Base-by-base conservation (phyloP, 2,888 invertebrate species). In the Drosophila meridionalis region DNA sequence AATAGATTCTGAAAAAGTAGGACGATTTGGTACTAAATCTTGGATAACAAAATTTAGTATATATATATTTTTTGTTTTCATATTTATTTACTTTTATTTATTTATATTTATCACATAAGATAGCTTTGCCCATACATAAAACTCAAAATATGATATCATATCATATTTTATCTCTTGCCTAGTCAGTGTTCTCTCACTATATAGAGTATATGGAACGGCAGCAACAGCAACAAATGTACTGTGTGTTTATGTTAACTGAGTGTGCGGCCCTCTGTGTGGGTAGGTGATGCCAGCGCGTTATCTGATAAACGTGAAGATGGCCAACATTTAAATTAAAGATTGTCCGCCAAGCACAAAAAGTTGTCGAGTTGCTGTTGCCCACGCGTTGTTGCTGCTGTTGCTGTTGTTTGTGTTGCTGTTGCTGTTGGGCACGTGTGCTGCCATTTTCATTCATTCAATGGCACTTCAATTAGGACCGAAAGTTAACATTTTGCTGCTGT, bases 261-360 rank as follows among this genome's bases (percentile, higher is more conserved):
- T 38, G 55, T 55, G 55, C 8, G 55, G 4, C 8, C 28, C 5
- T 34, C 8, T 58, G 20, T 20, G 32, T 32, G 56, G 42, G 26
- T 47, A 8, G 42, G 30, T 64, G 70, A 58, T 73, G 72, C 72
- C 89, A 76, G 62, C 77, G 80, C 71, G 71, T 84, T 75, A 89
- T 85, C 89, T 82, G 85, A 89, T 89, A 74, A 82, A 82, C 85
- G 87, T 80, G 85, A 82, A 84, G 85, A 85, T 85, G 87, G 89
- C 81, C 90, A 72, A 79, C 87, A 90, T 83, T 80, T 85, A 86
- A 88, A 86, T 90, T 90, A 90, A 88, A 90, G 90, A 89, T 87
- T 85, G 89, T 76, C 82, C 69, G 73, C 73, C 76, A 70, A 69
- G 76, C 84, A 74, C 73, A 89, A 78, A 87, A 86, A 84, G 70